Percentiles rank a stretch among this genome's conserved stretches.
Evolutionary conservation across 2,113 vertebrate genomes (phyloP).

Genomic region (Mesembrinibis cayennensis): DNA sequence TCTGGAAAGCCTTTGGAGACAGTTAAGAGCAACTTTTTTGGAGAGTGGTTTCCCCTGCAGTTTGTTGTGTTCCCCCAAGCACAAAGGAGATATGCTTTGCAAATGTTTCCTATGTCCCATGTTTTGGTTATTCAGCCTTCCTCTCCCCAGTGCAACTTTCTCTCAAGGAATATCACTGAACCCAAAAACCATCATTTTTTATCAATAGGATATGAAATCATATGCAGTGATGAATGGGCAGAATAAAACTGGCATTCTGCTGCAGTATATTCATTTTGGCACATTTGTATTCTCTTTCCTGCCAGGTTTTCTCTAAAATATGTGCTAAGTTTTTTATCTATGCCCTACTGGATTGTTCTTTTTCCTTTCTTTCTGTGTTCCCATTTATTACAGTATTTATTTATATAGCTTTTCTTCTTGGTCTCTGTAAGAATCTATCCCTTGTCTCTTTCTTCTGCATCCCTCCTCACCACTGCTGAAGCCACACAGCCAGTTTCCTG

Average conservation of each 20-base stretch:
- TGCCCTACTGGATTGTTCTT: neutral
- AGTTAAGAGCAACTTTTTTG: neutral
- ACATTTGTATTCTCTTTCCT: constrained; percentile 13
- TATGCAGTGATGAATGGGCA: neutral
- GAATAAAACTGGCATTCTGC: constrained; percentile 4
- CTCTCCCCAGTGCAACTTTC: neutral
- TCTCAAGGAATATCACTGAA: neutral
- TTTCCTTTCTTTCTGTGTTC: constrained; percentile 14
- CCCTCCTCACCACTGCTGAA: neutral
- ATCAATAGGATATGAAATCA: neutral
- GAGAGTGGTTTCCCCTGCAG: neutral
- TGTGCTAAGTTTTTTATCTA: neutral
- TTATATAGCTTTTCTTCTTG: neutral
- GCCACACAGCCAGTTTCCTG: neutral
- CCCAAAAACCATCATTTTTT: neutral
- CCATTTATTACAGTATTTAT: constrained; percentile 19
- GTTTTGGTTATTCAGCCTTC: neutral
- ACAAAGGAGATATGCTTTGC: neutral
- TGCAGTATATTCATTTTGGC: constrained; percentile 47
- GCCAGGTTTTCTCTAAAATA: neutral
- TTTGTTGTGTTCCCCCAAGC: neutral
- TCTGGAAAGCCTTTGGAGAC: neutral
- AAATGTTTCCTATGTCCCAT: neutral
- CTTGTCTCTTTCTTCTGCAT: neutral
- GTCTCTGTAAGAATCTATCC: neutral